Evolutionary conservation across 2,113 vertebrate species (phyloP), one percentile per base, ranked within the genome.

Genomic region (Xiphias gladius): DNA sequence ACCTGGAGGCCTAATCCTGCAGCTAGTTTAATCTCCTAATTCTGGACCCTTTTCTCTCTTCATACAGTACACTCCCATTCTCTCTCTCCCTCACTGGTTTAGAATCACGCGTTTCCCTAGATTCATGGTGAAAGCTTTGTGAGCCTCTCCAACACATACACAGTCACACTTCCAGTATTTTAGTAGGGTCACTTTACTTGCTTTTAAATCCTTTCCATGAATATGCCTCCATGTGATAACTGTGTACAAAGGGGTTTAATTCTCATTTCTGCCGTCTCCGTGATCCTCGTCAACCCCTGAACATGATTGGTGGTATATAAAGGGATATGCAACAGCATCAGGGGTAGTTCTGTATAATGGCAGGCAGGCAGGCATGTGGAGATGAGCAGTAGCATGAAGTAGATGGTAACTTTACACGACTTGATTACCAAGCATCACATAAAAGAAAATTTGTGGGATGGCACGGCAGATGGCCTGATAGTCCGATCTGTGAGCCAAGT

Each of bases 21-120:
- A 82, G 85, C 85, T 91, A 85, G 89, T 94, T 93, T 94, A 95
- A 95, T 94, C 93, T 94, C 92, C 85, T 90, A 92, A 94, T 93
- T 94, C 92, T 88, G 87, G 77, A 80, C 43, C 82, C 70, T 69
- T 85, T 83, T 86, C 84, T 84, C 88, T 86, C 74, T 77, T 66
- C 82, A 85, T 81, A 81, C 79, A 72, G 61, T 52, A 26, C 37
- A 66, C 72, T 85, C 69, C 64, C 65, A 72, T 77, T 87, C 63
- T 83, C 65, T 72, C 66, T 67, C 66, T 67, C 67, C 63, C 55
- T 68, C 68, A 5, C 81, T 85, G 81, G 80, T 85, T 85, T 82
- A 54, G 83, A 85, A 85, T 86, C 69, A 63, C 35, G 26, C 13
- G 3, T 76, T 78, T 75, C 37, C 66, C 88, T 68, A 80, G 41